Conservation (phyloP, 37 sponge, comb jelly and placozoan genomes). For the Ephydatia muelleri region DNA sequence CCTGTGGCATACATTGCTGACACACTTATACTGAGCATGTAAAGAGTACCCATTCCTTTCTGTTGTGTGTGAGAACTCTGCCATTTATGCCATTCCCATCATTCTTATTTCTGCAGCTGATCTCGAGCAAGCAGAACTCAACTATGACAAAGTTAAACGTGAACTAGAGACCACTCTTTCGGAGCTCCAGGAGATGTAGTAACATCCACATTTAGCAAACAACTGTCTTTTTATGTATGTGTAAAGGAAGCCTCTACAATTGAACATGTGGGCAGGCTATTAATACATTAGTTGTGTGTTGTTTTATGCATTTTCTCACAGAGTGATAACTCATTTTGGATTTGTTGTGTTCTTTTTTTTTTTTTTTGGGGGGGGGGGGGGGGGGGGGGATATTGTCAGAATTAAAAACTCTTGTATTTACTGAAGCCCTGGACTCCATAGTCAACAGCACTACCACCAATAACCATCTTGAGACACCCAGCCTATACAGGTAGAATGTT, state of each 20-base stretch:
- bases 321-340: background rate
- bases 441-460: background rate
- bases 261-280: background rate
- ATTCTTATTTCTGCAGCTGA: slow-evolving; percentile 44
- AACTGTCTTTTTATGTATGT: background rate
- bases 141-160: slow-evolving; percentile 68
- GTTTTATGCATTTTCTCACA: background rate
- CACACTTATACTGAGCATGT: too few species aligned
- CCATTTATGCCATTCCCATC: background rate
- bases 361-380: background rate
- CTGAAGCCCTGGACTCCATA: background rate
- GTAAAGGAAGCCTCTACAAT: background rate
- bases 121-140: slow-evolving; percentile 65
- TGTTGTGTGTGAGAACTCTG: too few species aligned
- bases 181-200: slow-evolving; percentile 65
- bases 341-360: background rate
- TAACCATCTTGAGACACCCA: background rate
- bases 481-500: background rate
- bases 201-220: too few species aligned
- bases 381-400: background rate
- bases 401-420: background rate
- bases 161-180: slow-evolving; percentile 69
- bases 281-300: background rate
- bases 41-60: too few species aligned
- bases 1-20: too few species aligned